A percentile compares a stretch with the other conserved stretches of the same genome.
phyloP scores from a whole-genome alignment of 2,888 invertebrate genomes.

The Arrhopalites spinosus region DNA sequence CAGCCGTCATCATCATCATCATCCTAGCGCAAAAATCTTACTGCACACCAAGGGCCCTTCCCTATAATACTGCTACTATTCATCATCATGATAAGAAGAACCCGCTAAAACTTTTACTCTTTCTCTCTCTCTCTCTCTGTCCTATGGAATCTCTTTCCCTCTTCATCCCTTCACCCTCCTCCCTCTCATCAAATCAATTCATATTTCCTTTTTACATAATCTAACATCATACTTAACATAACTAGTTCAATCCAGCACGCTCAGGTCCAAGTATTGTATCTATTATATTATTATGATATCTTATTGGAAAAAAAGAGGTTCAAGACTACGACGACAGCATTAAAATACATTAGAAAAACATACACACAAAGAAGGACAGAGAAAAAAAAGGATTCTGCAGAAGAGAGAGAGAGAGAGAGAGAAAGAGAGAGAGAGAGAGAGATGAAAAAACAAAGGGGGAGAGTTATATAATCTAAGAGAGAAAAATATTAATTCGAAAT shows the following conservation, averaged over 20 bases:
- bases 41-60: constrained; percentile 7
- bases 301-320: neutral
- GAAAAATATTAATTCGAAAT: too few species aligned
- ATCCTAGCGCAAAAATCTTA: constrained; percentile 25
- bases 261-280: too few species aligned
- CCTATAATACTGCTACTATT: neutral
- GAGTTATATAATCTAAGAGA: neutral
- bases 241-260: constrained; percentile 19
- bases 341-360: neutral
- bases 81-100: neutral
- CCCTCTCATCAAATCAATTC: neutral
- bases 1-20: constrained; percentile 20
- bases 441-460: neutral
- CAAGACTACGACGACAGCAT: neutral
- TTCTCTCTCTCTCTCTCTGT: neutral
- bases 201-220: constrained; percentile 19
- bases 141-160: neutral
- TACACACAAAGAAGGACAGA: neutral
- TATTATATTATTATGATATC: neutral
- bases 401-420: constrained; percentile 8
- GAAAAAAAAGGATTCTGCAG: constrained; percentile 7
- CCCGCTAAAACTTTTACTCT: constrained; percentile 26
- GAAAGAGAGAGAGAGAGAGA: constrained; percentile 5
- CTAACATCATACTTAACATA: constrained; percentile 25
- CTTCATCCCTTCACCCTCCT: neutral